phyloP scores from a whole-genome alignment of 2,113 vertebrate genomes.

The Nymphicus hollandicus region DNA sequence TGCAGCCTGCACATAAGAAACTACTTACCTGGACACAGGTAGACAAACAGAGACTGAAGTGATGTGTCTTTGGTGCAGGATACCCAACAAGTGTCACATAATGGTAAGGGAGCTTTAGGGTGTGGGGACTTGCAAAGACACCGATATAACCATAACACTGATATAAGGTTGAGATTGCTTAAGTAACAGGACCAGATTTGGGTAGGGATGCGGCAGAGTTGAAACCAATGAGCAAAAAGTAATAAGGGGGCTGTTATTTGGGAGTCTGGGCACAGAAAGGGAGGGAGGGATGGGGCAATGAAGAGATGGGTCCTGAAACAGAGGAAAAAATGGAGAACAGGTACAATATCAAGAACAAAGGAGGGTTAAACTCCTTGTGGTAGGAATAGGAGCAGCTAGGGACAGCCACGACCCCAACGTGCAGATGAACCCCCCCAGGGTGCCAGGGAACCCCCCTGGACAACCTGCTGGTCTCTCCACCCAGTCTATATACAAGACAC shows the following conservation, averaged over 20 bases:
- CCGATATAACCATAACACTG: not conserved
- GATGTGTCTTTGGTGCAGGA: not conserved
- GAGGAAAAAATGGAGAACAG: not conserved
- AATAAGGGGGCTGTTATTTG: not conserved
- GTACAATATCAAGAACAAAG: not conserved
- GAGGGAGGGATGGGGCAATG: not conserved
- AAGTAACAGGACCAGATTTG: not conserved
- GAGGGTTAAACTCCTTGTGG: not conserved
- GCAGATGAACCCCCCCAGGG: not conserved
- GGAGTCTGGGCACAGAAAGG: not conserved
- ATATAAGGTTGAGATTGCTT: not conserved
- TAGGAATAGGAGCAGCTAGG: not conserved
- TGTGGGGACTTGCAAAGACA: not conserved
- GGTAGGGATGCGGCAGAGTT: not conserved
- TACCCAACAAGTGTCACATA: fast-evolving
- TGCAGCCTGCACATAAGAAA: not conserved
- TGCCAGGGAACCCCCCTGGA: not conserved
- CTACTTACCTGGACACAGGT: not conserved
- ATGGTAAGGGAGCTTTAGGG: not conserved
- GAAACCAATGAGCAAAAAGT: not conserved
- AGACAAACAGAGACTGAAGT: not conserved
- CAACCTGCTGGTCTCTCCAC: not conserved
- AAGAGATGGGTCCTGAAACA: not conserved
- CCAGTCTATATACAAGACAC: not conserved
- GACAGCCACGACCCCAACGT: not conserved